Evolutionary conservation across 2,113 vertebrate species (phyloP), one percentile per base, ranked within the genome.

Genomic region (Lates calcarifer): DNA sequence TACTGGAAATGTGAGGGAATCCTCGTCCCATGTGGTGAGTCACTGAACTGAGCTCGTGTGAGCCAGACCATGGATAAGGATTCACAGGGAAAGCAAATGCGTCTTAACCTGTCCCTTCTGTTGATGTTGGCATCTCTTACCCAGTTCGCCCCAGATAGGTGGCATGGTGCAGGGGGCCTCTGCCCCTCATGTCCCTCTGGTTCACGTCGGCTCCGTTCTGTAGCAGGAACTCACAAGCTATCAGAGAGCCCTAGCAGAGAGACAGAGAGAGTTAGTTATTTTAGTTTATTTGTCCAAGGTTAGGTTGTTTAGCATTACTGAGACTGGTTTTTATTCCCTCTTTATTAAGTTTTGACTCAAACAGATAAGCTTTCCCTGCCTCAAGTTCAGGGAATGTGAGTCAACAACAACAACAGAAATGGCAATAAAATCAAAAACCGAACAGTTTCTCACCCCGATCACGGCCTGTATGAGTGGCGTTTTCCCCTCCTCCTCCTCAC

Each of bases 151-250:
- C 98, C 33, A 99, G 89, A 86, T 96, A 93, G 0, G 98, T 99
- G 76, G 98, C 97, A 0, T 99, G 98, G 81, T 99, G 98, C 72
- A 99, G 93, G 0, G 98, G 97, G 13, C 97, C 98, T 65, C 97
- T 93, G 56, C 98, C 97, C 39, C 96, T 95, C 74, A 95, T 67
- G 73, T 99, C 98, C 84, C 95, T 95, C 92, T 97, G 96, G 90
- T 99, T 99, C 55, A 99, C 97, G 17, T 99, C 97, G 26, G 98
- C 98, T 64, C 97, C 97, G 13, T 99, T 99, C 94, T 99, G 98
- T 26, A 99, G 96, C 80, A 99, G 93, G 93, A 99, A 99, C 91
- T 99, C 98, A 58, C 98, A 99, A 1, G 97, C 96, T 85, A 99
- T 96, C 92, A 99, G 82, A 11, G 98, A 99, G 37, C 97, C 97